Evolutionary conservation across 2,797 vertebrate genomes (phyloP).

Genomic region (Notoglanidium macrostoma): DNA sequence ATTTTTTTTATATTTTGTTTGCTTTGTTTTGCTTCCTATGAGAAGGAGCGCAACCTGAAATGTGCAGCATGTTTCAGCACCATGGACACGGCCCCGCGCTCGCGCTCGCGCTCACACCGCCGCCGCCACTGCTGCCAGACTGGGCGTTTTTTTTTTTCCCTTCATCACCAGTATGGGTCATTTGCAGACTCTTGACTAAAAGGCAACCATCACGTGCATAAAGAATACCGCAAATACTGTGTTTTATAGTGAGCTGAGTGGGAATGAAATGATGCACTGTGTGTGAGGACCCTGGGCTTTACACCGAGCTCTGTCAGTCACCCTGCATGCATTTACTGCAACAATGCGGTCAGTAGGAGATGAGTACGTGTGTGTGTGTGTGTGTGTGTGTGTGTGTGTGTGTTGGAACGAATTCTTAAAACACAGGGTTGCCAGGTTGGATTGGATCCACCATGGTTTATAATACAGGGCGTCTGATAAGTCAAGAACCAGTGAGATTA

Average conservation of each 20-base stretch:
- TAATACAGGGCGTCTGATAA: neutral
- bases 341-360: slow-evolving; percentile 23
- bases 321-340: slow-evolving; percentile 22
- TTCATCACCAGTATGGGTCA: neutral
- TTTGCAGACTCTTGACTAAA: neutral
- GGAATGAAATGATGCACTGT: neutral
- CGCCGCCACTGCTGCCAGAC: slow-evolving; percentile 14
- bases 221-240: neutral
- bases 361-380: neutral
- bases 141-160: slow-evolving; percentile 19
- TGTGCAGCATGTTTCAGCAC: slow-evolving; percentile 80
- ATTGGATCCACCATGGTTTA: neutral
- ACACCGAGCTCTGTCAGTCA: neutral
- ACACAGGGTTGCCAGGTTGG: slow-evolving; percentile 19
- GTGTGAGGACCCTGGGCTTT: neutral
- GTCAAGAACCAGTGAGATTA: neutral
- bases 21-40: neutral
- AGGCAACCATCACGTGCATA: neutral
- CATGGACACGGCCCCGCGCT: slow-evolving; percentile 76
- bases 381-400: neutral
- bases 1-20: neutral
- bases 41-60: neutral
- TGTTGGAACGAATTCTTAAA: neutral
- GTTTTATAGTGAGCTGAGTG: neutral
- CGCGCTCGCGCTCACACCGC: slow-evolving; percentile 52